Evolutionary conservation across 2,888 invertebrate genomes (phyloP).

Genomic region (Hirudinaria manillensis): DNA sequence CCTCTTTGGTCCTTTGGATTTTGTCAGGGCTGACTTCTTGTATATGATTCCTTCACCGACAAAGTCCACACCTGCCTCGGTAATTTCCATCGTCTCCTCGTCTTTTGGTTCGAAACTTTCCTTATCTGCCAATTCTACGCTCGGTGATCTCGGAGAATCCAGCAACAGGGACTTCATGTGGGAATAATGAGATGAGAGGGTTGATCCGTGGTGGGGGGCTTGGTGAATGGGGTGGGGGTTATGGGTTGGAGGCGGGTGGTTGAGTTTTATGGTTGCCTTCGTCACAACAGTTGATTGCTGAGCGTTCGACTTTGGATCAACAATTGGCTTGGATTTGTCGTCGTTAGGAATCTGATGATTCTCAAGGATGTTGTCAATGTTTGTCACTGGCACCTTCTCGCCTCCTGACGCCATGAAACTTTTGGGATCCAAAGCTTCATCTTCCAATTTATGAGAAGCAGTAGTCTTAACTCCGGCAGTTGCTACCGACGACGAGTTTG

Average conservation of each 20-base stretch:
- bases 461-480: not conserved
- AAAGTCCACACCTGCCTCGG: not conserved
- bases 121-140: not conserved
- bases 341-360: not conserved
- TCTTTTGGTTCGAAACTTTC: not conserved
- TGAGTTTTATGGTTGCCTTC: conserved; percentile 2
- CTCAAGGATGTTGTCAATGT: conserved; percentile 10
- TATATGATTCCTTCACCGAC: conserved; percentile 14
- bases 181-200: not conserved
- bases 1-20: conserved; percentile 1
- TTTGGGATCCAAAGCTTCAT: too few species aligned
- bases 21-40: conserved; percentile 18
- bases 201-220: not conserved
- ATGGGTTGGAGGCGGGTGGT: not conserved
- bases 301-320: not conserved
- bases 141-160: not conserved
- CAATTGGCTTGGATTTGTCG: too few species aligned
- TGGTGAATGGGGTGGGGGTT: not conserved
- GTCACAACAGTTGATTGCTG: not conserved
- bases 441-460: not conserved
- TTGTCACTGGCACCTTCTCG: conserved; percentile 14
- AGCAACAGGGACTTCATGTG: not conserved
- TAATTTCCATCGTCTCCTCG: not conserved
- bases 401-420: not conserved
- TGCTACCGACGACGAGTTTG: not conserved